phyloP scores from a whole-genome alignment of 1,140 invertebrate species.

The Orussus abietinus region DNA sequence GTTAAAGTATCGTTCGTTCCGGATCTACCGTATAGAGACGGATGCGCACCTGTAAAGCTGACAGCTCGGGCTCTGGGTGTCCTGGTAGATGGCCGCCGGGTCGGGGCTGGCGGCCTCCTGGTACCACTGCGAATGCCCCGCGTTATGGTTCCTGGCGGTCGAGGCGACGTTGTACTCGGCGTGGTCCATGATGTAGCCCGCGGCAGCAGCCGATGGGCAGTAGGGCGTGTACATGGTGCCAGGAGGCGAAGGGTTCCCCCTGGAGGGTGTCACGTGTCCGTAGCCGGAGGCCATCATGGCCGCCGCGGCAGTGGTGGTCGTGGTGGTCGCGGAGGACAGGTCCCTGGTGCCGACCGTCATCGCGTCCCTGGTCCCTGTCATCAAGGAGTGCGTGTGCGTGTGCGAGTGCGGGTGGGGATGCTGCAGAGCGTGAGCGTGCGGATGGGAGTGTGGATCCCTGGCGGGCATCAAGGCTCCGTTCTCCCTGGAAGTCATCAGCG shows the following conservation, averaged over 20 bases:
- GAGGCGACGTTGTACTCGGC: slow-evolving; percentile 40
- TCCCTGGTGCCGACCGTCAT: slow-evolving; percentile 49
- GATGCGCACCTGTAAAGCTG: slow-evolving; percentile 52
- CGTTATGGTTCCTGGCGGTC: slow-evolving; percentile 32
- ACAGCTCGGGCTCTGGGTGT: slow-evolving; percentile 47
- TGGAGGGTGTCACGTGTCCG: slow-evolving; percentile 42
- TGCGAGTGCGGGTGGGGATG: slow-evolving; percentile 52
- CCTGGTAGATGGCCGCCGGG: slow-evolving; percentile 45
- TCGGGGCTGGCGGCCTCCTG: slow-evolving; percentile 48
- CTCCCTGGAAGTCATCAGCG: slow-evolving; percentile 51
- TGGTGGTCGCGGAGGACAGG: slow-evolving; percentile 37
- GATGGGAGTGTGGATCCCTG: slow-evolving; percentile 53
- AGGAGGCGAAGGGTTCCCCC: slow-evolving; percentile 54
- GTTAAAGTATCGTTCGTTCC: too few species aligned
- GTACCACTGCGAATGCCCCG: slow-evolving; percentile 44
- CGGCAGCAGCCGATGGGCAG: slow-evolving; percentile 49
- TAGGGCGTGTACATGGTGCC: slow-evolving; percentile 55
- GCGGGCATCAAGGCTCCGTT: slow-evolving; percentile 42
- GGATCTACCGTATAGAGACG: too few species aligned
- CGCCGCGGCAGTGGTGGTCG: slow-evolving; percentile 41
- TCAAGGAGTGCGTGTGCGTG: slow-evolving; percentile 51
- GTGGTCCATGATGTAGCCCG: slow-evolving; percentile 52
- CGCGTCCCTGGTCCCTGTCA: slow-evolving; percentile 55
- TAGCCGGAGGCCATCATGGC: slow-evolving; percentile 58
- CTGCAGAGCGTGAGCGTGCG: slow-evolving; percentile 53